Evolutionary conservation across 2,113 vertebrate species (phyloP).

Genomic region (Amphilophus citrinellus): DNA sequence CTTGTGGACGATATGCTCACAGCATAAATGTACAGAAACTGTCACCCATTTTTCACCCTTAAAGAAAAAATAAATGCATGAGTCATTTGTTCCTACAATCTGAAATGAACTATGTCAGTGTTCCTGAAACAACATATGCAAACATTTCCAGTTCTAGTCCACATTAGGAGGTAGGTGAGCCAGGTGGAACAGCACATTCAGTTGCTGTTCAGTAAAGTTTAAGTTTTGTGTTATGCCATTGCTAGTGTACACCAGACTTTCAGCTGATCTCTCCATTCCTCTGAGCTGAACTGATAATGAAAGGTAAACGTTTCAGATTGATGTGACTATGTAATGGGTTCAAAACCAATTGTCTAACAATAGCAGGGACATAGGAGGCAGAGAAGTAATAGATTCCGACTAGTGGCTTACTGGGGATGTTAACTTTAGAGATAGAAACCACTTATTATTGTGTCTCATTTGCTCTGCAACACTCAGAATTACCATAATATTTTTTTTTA

Average conservation of each 20-base stretch:
- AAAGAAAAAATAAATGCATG: accelerated
- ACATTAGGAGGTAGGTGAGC: too few relatives aligned
- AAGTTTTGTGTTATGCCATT: too few relatives aligned
- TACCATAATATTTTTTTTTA: neutral
- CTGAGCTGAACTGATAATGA: neutral
- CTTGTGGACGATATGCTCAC: neutral
- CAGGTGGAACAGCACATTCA: too few relatives aligned
- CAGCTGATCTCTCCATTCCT: neutral
- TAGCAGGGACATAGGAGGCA: neutral
- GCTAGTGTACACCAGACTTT: too few relatives aligned
- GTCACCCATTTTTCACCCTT: neutral
- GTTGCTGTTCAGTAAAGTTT: too few relatives aligned
- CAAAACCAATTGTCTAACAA: neutral
- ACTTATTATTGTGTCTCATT: neutral
- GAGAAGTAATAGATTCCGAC: neutral
- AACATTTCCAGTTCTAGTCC: too few relatives aligned
- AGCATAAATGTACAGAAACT: neutral
- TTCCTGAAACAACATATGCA: too few relatives aligned
- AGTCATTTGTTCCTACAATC: too few relatives aligned
- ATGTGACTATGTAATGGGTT: neutral
- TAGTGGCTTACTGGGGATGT: neutral
- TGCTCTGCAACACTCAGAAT: neutral
- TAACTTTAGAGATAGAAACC: neutral
- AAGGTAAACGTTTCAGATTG: neutral
- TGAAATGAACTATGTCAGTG: too few relatives aligned